A percentile compares a stretch with the other conserved stretches of the same genome.
Conservation (phyloP, 1,140 invertebrate species). For the Drosophila aff. region DNA sequence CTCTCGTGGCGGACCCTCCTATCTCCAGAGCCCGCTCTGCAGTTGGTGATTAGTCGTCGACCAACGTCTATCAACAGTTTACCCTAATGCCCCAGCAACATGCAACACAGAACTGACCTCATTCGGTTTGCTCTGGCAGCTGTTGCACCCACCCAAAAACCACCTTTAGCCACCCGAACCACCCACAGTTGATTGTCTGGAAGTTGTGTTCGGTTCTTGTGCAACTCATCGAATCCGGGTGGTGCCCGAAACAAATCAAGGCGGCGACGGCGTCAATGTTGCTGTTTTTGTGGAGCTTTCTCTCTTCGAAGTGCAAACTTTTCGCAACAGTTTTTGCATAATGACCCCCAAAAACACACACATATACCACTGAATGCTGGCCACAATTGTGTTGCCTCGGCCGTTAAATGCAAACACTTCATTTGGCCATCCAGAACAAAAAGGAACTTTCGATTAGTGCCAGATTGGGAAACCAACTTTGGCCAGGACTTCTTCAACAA, state of each 20-base stretch:
- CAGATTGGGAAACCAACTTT: conserved; percentile 37
- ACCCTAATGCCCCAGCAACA: conserved; percentile 76
- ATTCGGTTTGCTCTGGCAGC: conserved; percentile 77
- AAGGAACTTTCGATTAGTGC: conserved; percentile 51
- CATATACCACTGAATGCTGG: neutral
- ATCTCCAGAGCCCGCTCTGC: conserved; percentile 25
- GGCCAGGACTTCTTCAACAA: conserved; percentile 38
- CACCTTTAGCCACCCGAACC: neutral
- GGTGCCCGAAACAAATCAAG: conserved; percentile 58
- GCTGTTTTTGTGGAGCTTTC: conserved; percentile 42
- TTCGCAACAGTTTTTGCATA: conserved; percentile 56
- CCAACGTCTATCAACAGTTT: conserved; percentile 78
- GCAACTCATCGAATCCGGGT: conserved; percentile 48
- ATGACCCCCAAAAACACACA: conserved; percentile 8
- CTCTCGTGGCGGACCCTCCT: conserved; percentile 8
- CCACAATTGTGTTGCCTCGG: conserved; percentile 36
- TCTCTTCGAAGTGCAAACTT: conserved; percentile 32
- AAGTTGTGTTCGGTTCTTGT: conserved; percentile 43
- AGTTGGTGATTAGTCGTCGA: conserved; percentile 72
- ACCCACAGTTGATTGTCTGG: conserved; percentile 37
- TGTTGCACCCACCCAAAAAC: conserved; percentile 49
- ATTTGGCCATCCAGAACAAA: conserved; percentile 38
- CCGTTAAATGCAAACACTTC: conserved; percentile 64
- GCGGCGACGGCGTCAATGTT: conserved; percentile 39
- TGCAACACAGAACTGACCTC: conserved; percentile 76